Evolutionary conservation across 1,140 invertebrate genomes (phyloP).

Genomic region (Neodiprion lecontei): DNA sequence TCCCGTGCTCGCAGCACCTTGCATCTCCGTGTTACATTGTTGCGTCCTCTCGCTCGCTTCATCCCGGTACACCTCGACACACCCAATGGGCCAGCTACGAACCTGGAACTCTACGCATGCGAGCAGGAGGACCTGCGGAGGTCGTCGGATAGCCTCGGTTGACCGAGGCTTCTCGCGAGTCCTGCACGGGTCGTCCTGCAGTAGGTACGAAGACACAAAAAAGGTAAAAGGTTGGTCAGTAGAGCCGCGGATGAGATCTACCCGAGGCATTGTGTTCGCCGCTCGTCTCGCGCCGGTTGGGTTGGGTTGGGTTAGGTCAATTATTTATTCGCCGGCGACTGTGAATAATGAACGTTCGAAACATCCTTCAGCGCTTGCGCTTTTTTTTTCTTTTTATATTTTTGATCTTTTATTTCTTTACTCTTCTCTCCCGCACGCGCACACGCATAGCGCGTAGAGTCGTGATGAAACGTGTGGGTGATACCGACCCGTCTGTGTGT

Average conservation of each 20-base stretch:
- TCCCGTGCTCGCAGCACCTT: background rate
- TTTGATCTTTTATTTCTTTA: background rate
- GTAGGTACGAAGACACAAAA: background rate
- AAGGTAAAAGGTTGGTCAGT: background rate
- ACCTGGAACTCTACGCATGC: too few relatives aligned
- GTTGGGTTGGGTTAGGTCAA: background rate
- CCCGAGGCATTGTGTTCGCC: background rate
- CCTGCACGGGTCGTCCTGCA: background rate
- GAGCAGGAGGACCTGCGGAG: too few relatives aligned
- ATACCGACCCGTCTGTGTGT: background rate
- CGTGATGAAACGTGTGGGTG: background rate
- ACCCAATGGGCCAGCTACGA: too few relatives aligned
- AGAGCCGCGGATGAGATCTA: background rate
- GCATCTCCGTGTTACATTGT: too few relatives aligned
- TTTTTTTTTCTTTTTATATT: constrained; percentile 1
- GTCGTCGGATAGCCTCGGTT: too few relatives aligned
- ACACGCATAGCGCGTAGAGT: background rate
- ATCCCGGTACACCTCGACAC: too few relatives aligned
- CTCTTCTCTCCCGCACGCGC: background rate
- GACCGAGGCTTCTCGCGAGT: background rate
- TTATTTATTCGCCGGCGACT: constrained; percentile 14
- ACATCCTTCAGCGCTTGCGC: constrained; percentile 22
- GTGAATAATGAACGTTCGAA: constrained; percentile 15
- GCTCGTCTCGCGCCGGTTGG: background rate
- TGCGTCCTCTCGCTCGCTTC: too few relatives aligned